Base-by-base conservation (phyloP, 2,797 vertebrate species). In the Thaleichthys pacificus region DNA sequence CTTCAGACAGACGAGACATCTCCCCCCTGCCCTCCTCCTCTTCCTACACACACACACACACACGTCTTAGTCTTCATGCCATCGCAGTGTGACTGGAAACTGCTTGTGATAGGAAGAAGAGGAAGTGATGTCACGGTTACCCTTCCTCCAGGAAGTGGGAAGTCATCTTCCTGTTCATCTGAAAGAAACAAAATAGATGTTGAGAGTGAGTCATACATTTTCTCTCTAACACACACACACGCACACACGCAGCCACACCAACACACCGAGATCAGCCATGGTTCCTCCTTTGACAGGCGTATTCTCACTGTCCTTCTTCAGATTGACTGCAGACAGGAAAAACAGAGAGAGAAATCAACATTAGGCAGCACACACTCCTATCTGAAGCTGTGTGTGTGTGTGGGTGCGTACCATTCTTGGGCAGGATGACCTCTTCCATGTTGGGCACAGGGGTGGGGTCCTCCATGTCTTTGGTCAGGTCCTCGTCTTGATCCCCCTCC, bases 391-490 rank as follows among this genome's bases (percentile, higher is more conserved):
- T 14, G 17, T 60, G 8, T 38, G 28, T 58, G 26, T 28, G 69
- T 42, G 57, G 12, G 1, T 49, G 3, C 30, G 80, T 90, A 98
- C 97, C 96, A 77, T 97, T 98, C 86, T 99, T 99, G 70, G 97
- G 97, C 76, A 99, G 92, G 56, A 95, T 86, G 62, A 99, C 96
- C 86, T 99, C 97, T 83, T 98, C 97, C 90, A 98, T 96, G 79
- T 99, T 99, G 26, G 97, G 97, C 35, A 99, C 97, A 1, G 97
- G 97, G 0, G 94, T 97, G 21, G 97, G 97, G 80, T 99, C 97
- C 81, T 99, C 97, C 97, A 99, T 98, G 81, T 99, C 97, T 92
- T 98, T 99, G 35, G 97, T 99, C 65, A 99, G 93, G 69, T 99
- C 97, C 74, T 98, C 97, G 64, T 98, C 96, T 1, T 93, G 95